These are phyloP conservation scores for Danaus chrysippus DNA, from an alignment of 2,888 invertebrate species.

Conservation along the genomic window DNA sequence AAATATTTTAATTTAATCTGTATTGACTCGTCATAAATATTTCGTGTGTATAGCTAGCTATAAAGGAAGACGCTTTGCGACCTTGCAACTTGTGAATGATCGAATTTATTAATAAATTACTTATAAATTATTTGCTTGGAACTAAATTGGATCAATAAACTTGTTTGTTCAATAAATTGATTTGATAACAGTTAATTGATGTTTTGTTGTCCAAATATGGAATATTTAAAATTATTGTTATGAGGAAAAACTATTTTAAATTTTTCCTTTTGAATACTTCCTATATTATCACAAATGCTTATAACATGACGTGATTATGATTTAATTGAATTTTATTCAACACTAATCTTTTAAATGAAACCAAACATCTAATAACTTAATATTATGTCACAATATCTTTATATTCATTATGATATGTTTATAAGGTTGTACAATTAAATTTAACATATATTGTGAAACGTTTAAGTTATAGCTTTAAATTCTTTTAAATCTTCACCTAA, in stretches of 20 bases:
- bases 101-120: conserved; percentile 26
- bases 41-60: neutral
- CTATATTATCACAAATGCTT: too few relatives aligned
- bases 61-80: conserved; percentile 8
- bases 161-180: conserved; percentile 32
- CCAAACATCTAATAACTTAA: too few relatives aligned
- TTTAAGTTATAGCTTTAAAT: too few relatives aligned
- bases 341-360: too few relatives aligned
- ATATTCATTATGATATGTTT: too few relatives aligned
- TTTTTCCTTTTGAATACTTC: too few relatives aligned
- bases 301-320: too few relatives aligned
- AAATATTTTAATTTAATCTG: neutral
- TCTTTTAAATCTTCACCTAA: too few relatives aligned
- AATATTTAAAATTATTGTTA: neutral
- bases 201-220: conserved; percentile 8
- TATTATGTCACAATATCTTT: too few relatives aligned
- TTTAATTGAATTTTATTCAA: too few relatives aligned
- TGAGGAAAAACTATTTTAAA: neutral
- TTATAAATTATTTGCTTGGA: conserved; percentile 29
- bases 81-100: conserved; percentile 9
- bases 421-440: too few relatives aligned
- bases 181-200: conserved; percentile 18
- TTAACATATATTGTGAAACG: too few relatives aligned
- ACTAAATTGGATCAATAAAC: conserved; percentile 30
- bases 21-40: neutral